Evolutionary conservation across 2,888 invertebrate genomes (phyloP).

Genomic region (Idaea biselata): DNA sequence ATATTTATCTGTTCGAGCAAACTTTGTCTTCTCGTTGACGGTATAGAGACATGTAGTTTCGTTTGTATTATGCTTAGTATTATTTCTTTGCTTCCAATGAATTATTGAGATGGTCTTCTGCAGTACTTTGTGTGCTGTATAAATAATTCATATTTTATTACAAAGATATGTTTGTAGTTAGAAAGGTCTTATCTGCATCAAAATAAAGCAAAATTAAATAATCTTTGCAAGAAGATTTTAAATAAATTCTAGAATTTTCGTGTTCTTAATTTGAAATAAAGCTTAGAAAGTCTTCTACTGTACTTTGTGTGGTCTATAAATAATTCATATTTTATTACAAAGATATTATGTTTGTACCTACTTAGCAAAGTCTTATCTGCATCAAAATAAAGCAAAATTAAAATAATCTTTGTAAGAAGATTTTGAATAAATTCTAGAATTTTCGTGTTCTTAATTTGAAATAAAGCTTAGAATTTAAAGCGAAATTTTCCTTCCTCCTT

Average conservation of each 20-base stretch:
- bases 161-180: neutral
- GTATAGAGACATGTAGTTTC: conserved; percentile 3
- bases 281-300: too few relatives aligned
- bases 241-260: neutral
- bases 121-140: neutral
- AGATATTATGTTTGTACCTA: too few relatives aligned
- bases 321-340: too few relatives aligned
- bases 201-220: neutral
- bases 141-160: neutral
- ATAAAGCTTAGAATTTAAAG: conserved; percentile 1
- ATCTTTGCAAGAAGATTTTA: neutral
- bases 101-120: neutral
- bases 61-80: conserved; percentile 4
- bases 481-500: neutral
- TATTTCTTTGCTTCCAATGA: conserved; percentile 3
- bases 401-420: neutral
- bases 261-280: neutral
- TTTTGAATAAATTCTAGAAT: neutral
- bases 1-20: conserved; percentile 17
- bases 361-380: neutral
- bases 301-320: too few relatives aligned
- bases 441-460: neutral
- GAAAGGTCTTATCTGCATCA: neutral
- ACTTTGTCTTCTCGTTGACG: conserved; percentile 21
- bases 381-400: neutral